Conservation (phyloP, 2,797 vertebrate species). For the Graptemys geographica region DNA sequence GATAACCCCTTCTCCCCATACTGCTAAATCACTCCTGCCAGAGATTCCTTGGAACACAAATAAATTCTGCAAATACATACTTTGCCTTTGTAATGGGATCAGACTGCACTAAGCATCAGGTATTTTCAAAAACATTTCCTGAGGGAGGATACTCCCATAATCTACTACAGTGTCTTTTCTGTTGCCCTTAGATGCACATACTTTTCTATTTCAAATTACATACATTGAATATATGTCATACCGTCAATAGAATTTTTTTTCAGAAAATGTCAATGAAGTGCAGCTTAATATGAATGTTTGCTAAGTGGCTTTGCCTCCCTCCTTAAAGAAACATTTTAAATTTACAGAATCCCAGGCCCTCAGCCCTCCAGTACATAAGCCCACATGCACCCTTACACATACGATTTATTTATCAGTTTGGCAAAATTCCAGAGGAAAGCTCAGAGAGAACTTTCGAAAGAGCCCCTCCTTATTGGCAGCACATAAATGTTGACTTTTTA, state of each 20-base stretch:
- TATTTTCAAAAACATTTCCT: not conserved
- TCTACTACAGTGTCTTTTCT: not conserved
- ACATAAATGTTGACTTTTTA: constrained; percentile 50
- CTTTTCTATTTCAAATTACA: too few relatives aligned
- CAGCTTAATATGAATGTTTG: not conserved
- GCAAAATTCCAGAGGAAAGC: constrained; percentile 27
- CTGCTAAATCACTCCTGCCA: not conserved
- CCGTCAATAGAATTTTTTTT: too few relatives aligned
- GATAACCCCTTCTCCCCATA: not conserved
- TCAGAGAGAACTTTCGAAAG: constrained; percentile 4
- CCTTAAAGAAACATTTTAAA: not conserved
- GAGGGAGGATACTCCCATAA: not conserved
- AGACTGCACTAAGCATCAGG: not conserved
- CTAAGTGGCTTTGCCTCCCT: not conserved
- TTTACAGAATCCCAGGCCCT: not conserved
- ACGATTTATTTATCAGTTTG: not conserved
- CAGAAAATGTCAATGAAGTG: not conserved
- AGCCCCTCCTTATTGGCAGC: constrained; percentile 14
- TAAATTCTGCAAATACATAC: not conserved
- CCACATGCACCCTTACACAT: not conserved
- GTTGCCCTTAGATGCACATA: not conserved
- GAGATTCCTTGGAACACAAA: not conserved
- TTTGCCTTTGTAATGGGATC: rapidly evolving
- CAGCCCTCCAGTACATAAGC: not conserved
- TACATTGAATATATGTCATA: too few relatives aligned